Evolutionary conservation across 2,888 invertebrate genomes (phyloP).

Genomic region (Fragum sueziense): DNA sequence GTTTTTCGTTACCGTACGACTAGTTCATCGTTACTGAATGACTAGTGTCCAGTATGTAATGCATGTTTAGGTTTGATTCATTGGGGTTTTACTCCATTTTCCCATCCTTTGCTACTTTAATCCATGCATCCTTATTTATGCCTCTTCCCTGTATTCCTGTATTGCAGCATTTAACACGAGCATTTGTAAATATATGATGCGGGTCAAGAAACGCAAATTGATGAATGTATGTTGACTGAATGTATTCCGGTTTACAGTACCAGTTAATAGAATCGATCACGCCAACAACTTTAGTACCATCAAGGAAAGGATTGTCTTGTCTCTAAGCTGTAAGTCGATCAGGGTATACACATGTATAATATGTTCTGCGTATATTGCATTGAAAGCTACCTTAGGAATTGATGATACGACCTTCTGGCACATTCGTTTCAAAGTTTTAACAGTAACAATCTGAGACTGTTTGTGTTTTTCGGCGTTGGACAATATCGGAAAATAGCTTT

Average conservation of each 20-base stretch:
- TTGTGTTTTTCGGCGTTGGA: no score
- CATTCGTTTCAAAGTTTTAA: no score
- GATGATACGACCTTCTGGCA: no score
- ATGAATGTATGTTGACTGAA: constrained; percentile 16
- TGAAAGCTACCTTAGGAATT: background rate
- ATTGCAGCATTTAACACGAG: constrained; percentile 38
- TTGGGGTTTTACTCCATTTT: no score
- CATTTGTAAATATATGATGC: constrained; percentile 40
- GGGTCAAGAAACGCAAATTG: constrained; percentile 39
- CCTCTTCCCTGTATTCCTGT: constrained; percentile 31
- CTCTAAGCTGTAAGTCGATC: constrained; percentile 21
- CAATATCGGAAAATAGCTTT: background rate
- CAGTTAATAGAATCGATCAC: constrained; percentile 5
- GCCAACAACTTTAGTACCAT: constrained; percentile 9
- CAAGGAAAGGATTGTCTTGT: constrained; percentile 16
- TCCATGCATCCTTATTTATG: constrained; percentile 37
- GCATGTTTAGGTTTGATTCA: no score
- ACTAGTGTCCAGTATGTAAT: no score
- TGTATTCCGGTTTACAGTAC: constrained; percentile 43
- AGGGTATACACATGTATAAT: background rate
- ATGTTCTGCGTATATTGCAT: constrained; percentile 30
- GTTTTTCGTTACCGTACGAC: no score
- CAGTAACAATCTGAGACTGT: no score
- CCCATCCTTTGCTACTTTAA: constrained; percentile 32
- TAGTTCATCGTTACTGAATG: no score